Conservation (phyloP, 2,888 invertebrate species). For the Pseudococcus longispinus region DNA sequence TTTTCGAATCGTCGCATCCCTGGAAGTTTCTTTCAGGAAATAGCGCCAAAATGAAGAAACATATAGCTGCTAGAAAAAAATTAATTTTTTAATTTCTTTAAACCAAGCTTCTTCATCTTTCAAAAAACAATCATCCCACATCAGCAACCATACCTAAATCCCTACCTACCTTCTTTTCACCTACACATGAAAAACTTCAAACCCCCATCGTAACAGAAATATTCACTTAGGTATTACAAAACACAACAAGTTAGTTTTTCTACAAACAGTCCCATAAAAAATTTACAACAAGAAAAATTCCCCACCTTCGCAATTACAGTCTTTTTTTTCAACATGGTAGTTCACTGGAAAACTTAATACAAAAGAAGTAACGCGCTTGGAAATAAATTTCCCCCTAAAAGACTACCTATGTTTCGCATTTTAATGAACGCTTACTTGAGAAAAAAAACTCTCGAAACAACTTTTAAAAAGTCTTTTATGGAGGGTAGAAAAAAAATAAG, state of each 20-base stretch:
- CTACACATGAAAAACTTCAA: too few species aligned
- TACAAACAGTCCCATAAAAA: neutral
- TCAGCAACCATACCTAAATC: too few species aligned
- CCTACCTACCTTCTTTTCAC: too few species aligned
- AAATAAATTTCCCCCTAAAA: conserved; percentile 24
- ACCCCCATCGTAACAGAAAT: neutral
- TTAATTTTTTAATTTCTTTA: too few species aligned
- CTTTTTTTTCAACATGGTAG: neutral
- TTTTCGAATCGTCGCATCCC: too few species aligned
- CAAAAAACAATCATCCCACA: too few species aligned
- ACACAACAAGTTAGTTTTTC: neutral
- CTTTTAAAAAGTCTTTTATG: neutral
- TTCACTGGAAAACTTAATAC: neutral
- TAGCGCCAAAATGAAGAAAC: too few species aligned
- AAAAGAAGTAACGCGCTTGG: neutral
- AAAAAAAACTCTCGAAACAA: conserved; percentile 27
- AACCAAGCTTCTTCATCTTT: too few species aligned
- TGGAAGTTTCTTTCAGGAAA: too few species aligned
- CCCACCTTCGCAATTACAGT: neutral
- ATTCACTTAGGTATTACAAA: neutral
- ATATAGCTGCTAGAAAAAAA: too few species aligned
- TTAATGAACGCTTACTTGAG: conserved; percentile 30
- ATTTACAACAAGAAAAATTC: neutral
- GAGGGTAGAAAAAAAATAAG: neutral
- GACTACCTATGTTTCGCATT: conserved; percentile 12